Evolutionary conservation across 2,888 invertebrate species (phyloP), one percentile per base, ranked within the genome.

Genomic region (Leptura quadrifasciata): DNA sequence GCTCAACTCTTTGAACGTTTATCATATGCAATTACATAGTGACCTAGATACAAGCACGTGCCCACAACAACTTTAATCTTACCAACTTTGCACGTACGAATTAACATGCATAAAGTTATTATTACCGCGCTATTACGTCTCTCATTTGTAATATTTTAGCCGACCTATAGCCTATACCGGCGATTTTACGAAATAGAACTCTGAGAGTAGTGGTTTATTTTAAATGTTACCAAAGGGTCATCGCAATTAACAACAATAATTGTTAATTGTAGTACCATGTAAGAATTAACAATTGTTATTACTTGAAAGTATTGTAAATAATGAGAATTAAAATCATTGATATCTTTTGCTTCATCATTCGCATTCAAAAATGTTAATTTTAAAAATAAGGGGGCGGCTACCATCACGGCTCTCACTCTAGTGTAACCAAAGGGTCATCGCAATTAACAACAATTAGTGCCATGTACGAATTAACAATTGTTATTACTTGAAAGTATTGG

Each of bases 41-140:
- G 79, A 79, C 79, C 79, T 57, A 77, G 74, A 69, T 79, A 64
- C 31, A 55, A 71, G 67, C 79, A 79, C 79, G 79, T 79, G 79
- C 77, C 79, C 55, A 67, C 72, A 71, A 75, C 57, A n/a, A n/a
- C 72, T 47, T 31, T 69, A 61, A 69, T 74, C 75, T 67, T 63
- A 63, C 60, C 24, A 63, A 74, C 63, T 79, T 68, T 64, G 72
- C 77, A 76, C 75, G 75, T 78, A 73, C 71, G 20, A 71, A 76
- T 71, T 70, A 74, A 54, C 74, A 74, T 54, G 63, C 57, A 74
- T 65, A 60, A 60, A 67, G 71, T 61, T 64, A 52, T 31, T 74
- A 68, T 68, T 70, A 73, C 39, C 18, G 31, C 18, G 31, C 63
- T 17, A 63, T 63, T 63, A 63, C 63, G n/a, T n/a, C 47, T 47